A percentile compares a stretch with the other conserved stretches of the same genome.
Evolutionary conservation across 2,797 vertebrate species (phyloP).

Genomic region (Halcyon leucocephala): DNA sequence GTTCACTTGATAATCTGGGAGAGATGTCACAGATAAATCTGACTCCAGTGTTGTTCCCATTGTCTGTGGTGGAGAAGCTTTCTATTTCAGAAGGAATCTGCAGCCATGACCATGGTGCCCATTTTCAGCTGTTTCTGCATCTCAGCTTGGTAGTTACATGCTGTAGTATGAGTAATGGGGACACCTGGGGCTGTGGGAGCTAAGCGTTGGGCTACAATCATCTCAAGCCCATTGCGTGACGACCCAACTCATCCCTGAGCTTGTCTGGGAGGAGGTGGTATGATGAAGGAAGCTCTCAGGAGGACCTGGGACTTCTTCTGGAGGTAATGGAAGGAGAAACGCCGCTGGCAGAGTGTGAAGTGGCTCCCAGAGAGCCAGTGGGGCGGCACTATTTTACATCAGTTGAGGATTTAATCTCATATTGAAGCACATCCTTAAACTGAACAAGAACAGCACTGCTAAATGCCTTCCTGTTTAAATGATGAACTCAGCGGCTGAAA

Average conservation of each 20-base stretch:
- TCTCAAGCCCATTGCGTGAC: background rate
- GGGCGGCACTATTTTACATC: background rate
- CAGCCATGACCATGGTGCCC: background rate
- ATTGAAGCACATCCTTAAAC: background rate
- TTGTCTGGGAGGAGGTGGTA: background rate
- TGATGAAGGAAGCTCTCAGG: background rate
- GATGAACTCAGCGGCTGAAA: background rate
- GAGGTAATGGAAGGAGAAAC: background rate
- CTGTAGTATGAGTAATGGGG: accelerated
- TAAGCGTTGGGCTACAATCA: accelerated
- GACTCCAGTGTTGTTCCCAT: accelerated
- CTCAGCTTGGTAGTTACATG: background rate
- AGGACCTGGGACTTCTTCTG: background rate
- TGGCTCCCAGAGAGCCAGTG: background rate
- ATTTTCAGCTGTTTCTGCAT: background rate
- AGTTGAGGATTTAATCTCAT: background rate
- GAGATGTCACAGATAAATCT: background rate
- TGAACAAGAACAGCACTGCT: background rate
- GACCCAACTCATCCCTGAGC: background rate
- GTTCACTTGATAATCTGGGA: background rate
- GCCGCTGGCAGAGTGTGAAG: accelerated
- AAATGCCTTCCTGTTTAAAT: slow-evolving; percentile 52
- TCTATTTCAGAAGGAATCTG: background rate
- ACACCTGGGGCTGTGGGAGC: accelerated
- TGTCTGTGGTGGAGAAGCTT: no score